Evolutionary conservation across 2,113 vertebrate genomes (phyloP).

Genomic region (Coreoperca whiteheadi): DNA sequence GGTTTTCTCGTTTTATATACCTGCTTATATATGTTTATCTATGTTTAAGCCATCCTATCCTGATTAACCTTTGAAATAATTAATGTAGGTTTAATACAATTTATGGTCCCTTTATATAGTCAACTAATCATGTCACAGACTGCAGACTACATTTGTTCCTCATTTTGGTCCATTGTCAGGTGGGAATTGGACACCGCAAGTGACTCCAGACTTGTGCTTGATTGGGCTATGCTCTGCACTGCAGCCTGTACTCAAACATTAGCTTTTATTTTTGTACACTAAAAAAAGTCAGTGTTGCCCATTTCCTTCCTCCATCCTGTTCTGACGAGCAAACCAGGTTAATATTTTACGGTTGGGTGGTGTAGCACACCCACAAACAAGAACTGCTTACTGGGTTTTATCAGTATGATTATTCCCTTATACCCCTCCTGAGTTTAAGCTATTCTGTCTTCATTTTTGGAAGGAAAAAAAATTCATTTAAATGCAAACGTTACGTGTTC

Average conservation of each 20-base stretch:
- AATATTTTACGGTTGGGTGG: constrained; percentile 53
- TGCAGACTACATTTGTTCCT: constrained; percentile 38
- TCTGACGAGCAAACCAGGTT: constrained; percentile 25
- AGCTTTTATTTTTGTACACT: constrained; percentile 72
- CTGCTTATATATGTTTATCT: constrained; percentile 63
- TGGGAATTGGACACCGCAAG: constrained; percentile 7
- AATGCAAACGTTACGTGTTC: constrained; percentile 61
- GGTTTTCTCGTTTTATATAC: constrained; percentile 71
- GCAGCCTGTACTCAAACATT: constrained; percentile 33
- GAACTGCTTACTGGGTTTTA: constrained; percentile 79
- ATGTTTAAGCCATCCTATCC: constrained; percentile 55
- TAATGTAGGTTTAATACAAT: constrained; percentile 50
- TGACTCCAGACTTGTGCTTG: constrained; percentile 21
- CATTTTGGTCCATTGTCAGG: constrained; percentile 33
- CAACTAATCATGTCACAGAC: constrained; percentile 33
- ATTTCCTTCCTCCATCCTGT: constrained; percentile 42
- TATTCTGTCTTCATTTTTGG: constrained; percentile 59
- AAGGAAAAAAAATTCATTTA: constrained; percentile 36
- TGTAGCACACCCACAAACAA: constrained; percentile 47
- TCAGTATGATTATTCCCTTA: constrained; percentile 73
- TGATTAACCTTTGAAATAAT: constrained; percentile 28
- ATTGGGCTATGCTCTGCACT: constrained; percentile 18
- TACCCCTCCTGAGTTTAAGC: constrained; percentile 36
- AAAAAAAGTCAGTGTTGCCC: constrained; percentile 59
- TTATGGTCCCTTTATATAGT: constrained; percentile 43